Percentiles rank a stretch among this genome's conserved stretches.
phyloP scores from a whole-genome alignment of 2,113 vertebrate genomes.

The Bagarius yarrelli region DNA sequence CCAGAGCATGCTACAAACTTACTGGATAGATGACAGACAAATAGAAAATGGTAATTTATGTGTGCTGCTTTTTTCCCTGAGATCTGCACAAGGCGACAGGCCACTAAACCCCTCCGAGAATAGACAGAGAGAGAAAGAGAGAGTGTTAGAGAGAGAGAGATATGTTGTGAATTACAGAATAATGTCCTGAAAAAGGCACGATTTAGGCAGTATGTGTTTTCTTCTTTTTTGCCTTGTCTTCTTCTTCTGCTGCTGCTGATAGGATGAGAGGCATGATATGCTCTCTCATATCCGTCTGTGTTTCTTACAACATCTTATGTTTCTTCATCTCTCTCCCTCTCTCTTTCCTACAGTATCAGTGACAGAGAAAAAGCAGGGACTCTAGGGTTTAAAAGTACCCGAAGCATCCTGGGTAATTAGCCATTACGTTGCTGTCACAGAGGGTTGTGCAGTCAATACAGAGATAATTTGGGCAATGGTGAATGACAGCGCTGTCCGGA shows the following conservation, averaged over 20 bases:
- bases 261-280: conserved; percentile 26
- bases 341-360: conserved; percentile 41
- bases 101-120: conserved; percentile 53
- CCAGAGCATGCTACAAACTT: conserved; percentile 50
- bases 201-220: conserved; percentile 37
- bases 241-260: conserved; percentile 8
- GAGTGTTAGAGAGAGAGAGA: conserved; percentile 50
- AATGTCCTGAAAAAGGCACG: conserved; percentile 51
- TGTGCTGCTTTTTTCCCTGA: conserved; percentile 55
- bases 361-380: conserved; percentile 67
- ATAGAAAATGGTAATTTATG: conserved; percentile 65
- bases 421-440: conserved; percentile 98
- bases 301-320: conserved; percentile 9
- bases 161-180: conserved; percentile 51
- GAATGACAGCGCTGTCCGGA: conserved; percentile 99
- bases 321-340: conserved; percentile 28
- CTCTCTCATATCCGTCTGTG: conserved; percentile 15
- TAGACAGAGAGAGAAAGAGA: conserved; percentile 11
- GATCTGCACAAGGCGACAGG: conserved; percentile 55
- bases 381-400: conserved; percentile 87
- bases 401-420: conserved; percentile 99
- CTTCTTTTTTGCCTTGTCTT: conserved; percentile 10
- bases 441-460: conserved; percentile 99
- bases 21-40: conserved; percentile 58
- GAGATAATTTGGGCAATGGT: conserved; percentile 99